These are phyloP conservation scores for Drosophila seguyi DNA, from an alignment of 1,140 invertebrate genomes.

Conservation along the genomic window DNA sequence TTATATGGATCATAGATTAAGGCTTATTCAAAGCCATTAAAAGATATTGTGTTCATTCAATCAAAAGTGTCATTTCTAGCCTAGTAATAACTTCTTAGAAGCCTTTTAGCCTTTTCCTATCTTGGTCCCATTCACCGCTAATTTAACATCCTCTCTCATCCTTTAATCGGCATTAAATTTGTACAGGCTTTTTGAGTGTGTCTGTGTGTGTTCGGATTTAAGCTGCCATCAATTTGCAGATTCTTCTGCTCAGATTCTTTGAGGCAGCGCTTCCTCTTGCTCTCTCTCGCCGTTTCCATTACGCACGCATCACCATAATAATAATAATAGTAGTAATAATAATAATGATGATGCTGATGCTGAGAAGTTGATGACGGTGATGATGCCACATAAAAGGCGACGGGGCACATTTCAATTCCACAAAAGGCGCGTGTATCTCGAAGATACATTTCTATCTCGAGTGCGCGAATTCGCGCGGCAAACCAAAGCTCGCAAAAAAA, in stretches of 20 bases:
- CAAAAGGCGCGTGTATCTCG: conserved; percentile 74
- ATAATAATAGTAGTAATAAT: conserved; percentile 47
- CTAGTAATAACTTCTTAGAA: neutral
- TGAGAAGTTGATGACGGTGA: conserved; percentile 42
- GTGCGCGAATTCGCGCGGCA: conserved; percentile 71
- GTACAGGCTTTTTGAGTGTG: conserved; percentile 28
- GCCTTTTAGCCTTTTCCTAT: neutral
- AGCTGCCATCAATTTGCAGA: conserved; percentile 57
- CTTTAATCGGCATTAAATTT: conserved; percentile 52
- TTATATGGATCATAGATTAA: neutral
- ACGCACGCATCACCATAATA: conserved; percentile 57
- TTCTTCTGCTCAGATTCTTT: conserved; percentile 43
- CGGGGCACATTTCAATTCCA: conserved; percentile 72
- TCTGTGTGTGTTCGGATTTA: conserved; percentile 25
- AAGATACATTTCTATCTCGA: conserved; percentile 76
- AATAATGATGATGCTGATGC: conserved; percentile 44
- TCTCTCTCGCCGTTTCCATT: conserved; percentile 29
- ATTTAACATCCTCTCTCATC: conserved; percentile 26
- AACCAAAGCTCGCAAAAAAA: conserved; percentile 45
- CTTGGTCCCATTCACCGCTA: neutral
- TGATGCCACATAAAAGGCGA: conserved; percentile 74
- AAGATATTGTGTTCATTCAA: conserved; percentile 1
- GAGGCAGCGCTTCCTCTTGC: conserved; percentile 4
- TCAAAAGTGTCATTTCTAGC: neutral
- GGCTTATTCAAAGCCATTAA: neutral